Evolutionary conservation across 2,113 vertebrate species (phyloP).

Genomic region (Phasianus colchicus): DNA sequence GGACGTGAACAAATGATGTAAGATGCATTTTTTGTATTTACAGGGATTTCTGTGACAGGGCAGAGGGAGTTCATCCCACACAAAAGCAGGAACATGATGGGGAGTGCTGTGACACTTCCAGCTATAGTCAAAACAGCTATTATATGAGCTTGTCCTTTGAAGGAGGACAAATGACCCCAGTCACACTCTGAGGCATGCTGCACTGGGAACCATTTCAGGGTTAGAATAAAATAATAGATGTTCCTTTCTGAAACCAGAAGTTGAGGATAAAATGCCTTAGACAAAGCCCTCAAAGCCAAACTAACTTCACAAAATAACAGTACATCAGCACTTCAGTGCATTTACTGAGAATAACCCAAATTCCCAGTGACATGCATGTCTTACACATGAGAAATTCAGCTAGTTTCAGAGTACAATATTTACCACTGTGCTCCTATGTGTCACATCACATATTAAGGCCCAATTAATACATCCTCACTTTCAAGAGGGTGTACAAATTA

Average conservation of each 20-base stretch:
- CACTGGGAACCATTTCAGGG: neutral
- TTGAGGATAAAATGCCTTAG: neutral
- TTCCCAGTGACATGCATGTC: neutral
- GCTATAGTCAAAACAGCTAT: neutral
- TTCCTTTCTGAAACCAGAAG: neutral
- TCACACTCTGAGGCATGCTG: neutral
- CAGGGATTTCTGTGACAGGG: neutral
- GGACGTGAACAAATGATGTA: neutral
- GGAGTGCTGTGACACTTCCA: neutral
- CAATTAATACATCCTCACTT: neutral
- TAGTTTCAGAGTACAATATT: neutral
- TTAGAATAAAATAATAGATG: neutral
- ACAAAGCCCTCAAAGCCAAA: neutral
- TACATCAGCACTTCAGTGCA: neutral
- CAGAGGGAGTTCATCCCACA: neutral
- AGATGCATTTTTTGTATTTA: neutral
- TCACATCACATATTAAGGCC: neutral
- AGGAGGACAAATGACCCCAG: neutral
- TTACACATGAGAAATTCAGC: neutral
- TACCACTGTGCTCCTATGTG: fast-evolving
- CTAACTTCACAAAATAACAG: neutral
- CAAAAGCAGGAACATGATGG: neutral
- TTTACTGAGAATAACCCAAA: neutral
- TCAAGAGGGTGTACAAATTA: neutral
- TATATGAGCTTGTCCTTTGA: neutral